A percentile compares a stretch with the other conserved stretches of the same genome.
Conservation (phyloP, 1,140 invertebrate genomes). For the Xylocopa sonorina region DNA sequence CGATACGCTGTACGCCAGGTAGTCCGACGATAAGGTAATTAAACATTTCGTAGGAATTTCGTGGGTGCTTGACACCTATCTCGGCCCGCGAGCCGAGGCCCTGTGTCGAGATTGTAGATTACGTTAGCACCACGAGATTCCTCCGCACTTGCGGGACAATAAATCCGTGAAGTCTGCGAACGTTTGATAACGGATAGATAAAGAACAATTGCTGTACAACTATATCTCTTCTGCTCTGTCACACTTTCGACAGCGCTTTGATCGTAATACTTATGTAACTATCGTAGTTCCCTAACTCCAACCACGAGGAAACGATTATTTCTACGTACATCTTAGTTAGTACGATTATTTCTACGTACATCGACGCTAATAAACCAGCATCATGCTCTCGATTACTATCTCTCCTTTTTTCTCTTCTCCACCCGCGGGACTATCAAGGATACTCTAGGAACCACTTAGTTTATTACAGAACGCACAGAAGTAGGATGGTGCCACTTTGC, state of each 20-base stretch:
- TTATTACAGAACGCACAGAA: slow-evolving; percentile 44
- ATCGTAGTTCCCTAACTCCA: no score
- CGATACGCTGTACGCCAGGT: slow-evolving; percentile 22
- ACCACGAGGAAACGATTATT: slow-evolving; percentile 25
- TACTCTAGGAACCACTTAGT: slow-evolving; percentile 54
- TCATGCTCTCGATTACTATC: slow-evolving; percentile 9
- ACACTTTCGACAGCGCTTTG: no score
- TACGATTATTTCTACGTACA: slow-evolving; percentile 8
- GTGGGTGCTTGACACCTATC: slow-evolving; percentile 34
- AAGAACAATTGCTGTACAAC: not conserved
- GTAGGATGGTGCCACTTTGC: slow-evolving; percentile 2
- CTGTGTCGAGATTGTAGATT: not conserved
- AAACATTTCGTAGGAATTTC: slow-evolving; percentile 50
- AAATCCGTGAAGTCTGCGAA: not conserved
- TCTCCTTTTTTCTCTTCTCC: slow-evolving; percentile 11
- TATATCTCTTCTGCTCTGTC: no score
- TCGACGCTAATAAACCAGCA: slow-evolving; percentile 11
- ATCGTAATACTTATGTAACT: no score
- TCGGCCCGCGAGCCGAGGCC: not conserved
- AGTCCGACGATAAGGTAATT: slow-evolving; percentile 59
- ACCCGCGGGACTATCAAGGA: slow-evolving; percentile 32
- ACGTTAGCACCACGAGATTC: not conserved
- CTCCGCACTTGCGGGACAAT: not conserved
- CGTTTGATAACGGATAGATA: not conserved
- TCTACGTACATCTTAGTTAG: slow-evolving; percentile 1